Evolutionary conservation across 2,797 vertebrate species (phyloP).

Genomic region (Rachycentron canadum): DNA sequence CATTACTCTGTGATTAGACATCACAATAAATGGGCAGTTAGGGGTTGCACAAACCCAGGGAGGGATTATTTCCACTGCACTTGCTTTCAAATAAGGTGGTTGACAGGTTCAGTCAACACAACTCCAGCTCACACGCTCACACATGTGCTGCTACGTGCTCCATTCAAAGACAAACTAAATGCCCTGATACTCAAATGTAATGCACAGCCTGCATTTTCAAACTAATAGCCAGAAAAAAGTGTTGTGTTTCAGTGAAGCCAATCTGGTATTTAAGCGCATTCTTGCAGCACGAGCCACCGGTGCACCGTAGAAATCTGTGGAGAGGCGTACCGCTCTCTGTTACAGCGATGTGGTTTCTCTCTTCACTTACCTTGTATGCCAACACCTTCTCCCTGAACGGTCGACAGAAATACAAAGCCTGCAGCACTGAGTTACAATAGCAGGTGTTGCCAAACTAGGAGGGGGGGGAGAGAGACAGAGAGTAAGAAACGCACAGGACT

Average conservation of each 20-base stretch:
- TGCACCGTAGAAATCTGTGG: background rate
- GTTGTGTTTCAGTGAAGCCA: no score
- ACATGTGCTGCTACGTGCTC: background rate
- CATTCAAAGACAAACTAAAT: background rate
- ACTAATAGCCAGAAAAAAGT: background rate
- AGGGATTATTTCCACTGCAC: background rate
- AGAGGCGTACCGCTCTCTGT: background rate
- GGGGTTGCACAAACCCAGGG: no score
- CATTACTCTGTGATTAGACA: background rate
- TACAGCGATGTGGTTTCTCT: background rate
- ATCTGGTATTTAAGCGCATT: background rate
- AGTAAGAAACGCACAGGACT: background rate
- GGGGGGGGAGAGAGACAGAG: slow-evolving; percentile 12
- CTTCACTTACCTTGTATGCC: slow-evolving; percentile 88
- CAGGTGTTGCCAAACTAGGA: slow-evolving; percentile 94
- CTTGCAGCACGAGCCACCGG: background rate
- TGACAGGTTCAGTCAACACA: no score
- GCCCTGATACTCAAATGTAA: background rate
- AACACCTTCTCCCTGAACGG: slow-evolving; percentile 94
- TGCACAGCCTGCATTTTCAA: background rate
- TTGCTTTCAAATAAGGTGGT: background rate
- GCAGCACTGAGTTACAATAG: slow-evolving; percentile 96
- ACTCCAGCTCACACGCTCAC: background rate
- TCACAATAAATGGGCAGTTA: background rate
- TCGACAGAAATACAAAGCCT: slow-evolving; percentile 94